phyloP scores from a whole-genome alignment of 2,797 vertebrate genomes.

The Paratrypauchen microcephalus region DNA sequence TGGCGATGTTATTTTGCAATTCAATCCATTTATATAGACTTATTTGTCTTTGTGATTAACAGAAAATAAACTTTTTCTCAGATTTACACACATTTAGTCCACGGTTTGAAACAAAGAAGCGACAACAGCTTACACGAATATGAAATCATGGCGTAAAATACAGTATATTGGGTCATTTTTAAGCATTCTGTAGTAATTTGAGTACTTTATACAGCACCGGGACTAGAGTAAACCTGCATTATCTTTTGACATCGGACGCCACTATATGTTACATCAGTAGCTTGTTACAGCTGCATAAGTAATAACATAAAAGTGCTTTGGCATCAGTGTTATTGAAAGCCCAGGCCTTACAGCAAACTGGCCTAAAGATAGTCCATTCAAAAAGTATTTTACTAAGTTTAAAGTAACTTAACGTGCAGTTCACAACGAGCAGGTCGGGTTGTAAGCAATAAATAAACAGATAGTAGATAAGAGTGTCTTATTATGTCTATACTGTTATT shows the following conservation, averaged over 20 bases:
- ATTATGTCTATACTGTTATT: too few relatives aligned
- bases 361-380: too few relatives aligned
- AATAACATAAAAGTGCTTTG: conserved; percentile 1
- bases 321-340: background rate
- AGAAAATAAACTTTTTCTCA: too few relatives aligned
- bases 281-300: conserved; percentile 1
- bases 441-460: conserved; percentile 22
- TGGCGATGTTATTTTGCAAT: too few relatives aligned
- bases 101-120: too few relatives aligned
- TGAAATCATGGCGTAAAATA: background rate
- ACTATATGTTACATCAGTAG: background rate
- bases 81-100: background rate
- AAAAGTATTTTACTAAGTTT: conserved; percentile 11
- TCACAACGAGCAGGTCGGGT: background rate
- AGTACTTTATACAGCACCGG: background rate
- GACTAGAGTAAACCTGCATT: background rate
- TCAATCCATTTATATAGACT: too few relatives aligned
- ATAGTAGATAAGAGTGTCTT: too few relatives aligned
- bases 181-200: background rate
- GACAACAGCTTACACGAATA: too few relatives aligned
- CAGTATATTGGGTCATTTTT: background rate
- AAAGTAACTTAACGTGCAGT: conserved; percentile 21
- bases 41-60: too few relatives aligned
- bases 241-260: too few relatives aligned
- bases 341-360: background rate